A percentile compares a stretch with the other conserved stretches of the same genome.
Evolutionary conservation across 2,797 vertebrate species (phyloP).

Genomic region (Xiphophorus birchmanni): DNA sequence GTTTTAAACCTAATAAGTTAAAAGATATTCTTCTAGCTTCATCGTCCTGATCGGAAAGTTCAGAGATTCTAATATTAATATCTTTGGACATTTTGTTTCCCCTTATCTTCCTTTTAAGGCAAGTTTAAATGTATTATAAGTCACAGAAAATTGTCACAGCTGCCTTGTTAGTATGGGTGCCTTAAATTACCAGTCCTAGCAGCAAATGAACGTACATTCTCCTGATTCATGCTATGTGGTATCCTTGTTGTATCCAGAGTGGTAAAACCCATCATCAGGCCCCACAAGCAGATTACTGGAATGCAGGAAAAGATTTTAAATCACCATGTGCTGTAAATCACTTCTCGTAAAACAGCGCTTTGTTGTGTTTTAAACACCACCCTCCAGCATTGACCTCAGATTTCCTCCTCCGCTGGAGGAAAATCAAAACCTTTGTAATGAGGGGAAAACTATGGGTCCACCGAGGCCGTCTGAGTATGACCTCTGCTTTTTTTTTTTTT

Average conservation of each 20-base stretch:
- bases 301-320: slow-evolving; percentile 15
- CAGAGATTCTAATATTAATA: not conserved
- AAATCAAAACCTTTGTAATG: not conserved
- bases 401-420: not conserved
- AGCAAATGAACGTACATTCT: not conserved
- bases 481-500: slow-evolving; percentile 26
- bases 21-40: not conserved
- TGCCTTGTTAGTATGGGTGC: not conserved
- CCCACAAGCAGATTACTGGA: slow-evolving; percentile 6
- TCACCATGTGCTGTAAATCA: slow-evolving; percentile 14
- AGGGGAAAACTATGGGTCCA: slow-evolving; percentile 19
- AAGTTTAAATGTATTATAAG: not conserved
- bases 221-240: not conserved
- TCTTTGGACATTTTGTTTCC: not conserved
- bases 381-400: slow-evolving; percentile 19
- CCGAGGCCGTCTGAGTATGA: not conserved
- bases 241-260: not conserved
- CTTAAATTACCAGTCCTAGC: not conserved
- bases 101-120: not conserved
- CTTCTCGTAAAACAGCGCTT: not conserved
- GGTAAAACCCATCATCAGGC: not conserved
- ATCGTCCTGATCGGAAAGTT: not conserved
- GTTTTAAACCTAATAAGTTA: not conserved
- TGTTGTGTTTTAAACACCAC: slow-evolving; percentile 19
- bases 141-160: too few relatives aligned